Base-by-base conservation (phyloP, 2,888 invertebrate species). In the Dasysyrphus tricinctus region DNA sequence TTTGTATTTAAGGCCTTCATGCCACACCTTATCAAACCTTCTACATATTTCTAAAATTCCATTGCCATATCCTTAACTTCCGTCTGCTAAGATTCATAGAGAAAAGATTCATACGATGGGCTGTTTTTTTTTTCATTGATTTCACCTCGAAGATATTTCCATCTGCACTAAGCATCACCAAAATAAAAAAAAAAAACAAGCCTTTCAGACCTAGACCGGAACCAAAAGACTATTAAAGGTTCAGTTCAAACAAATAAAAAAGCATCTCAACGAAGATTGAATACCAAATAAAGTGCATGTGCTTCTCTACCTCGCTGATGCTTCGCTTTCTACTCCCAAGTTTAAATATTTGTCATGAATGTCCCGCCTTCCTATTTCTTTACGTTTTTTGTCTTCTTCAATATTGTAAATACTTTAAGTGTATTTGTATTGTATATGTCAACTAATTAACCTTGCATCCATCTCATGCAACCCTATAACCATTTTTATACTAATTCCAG, bases 401-500 rank as follows among this genome's bases (percentile, higher is more conserved):
- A 39, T 24, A 24, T 39, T 39, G 59, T 59, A 24, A 24, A 24
- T 51, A 54, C 47, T 47, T 67, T 19, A 37, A 67, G 67, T 74
- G 16, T 76, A 84, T 80, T 3, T 24, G 24, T 24, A 24, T 24
- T 24, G 67, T 74, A 14, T 76, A 84, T 76, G 80, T 72, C 78
- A 82, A 86, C 86, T 86, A 82, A 86, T 86, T 86, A 86, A 86
- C 82, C 78, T 74, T 82, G 19, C 72, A 82, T 82, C 56, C 61
- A 82, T 82, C 61, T 78, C 74, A 75, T 82, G 78, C 49, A 3
- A 67, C 67, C 65, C 70, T 57, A 39, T 69, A 42, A 69, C 77
- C 70, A 74, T 75, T 2, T n/a, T 24, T 4, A 14, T 54, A 86
- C 86, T 86, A 86, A 86, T 86, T 86, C 79, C 78, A 86, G 75